Percentiles rank a stretch among this genome's conserved stretches.
Evolutionary conservation across 2,113 vertebrate species (phyloP).

Genomic region (Malurus cyaneus): DNA sequence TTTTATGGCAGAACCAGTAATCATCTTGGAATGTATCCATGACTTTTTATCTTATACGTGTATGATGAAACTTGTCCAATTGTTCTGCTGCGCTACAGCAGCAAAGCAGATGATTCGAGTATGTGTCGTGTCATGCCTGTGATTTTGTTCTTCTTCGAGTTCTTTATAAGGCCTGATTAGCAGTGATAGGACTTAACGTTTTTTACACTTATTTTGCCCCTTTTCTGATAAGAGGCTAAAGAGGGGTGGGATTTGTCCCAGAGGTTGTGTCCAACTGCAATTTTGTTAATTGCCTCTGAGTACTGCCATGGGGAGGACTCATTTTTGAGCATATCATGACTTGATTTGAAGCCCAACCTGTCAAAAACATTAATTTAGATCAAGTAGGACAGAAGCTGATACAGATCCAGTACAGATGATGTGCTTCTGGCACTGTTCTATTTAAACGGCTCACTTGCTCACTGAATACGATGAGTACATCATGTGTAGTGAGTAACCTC

Average conservation of each 20-base stretch:
- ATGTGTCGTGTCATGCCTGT: background rate
- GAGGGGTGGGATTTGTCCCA: background rate
- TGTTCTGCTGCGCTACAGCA: background rate
- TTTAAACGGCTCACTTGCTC: fast-evolving
- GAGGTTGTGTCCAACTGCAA: background rate
- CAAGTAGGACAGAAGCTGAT: background rate
- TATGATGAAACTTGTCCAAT: background rate
- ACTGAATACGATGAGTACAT: fast-evolving
- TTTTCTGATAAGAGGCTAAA: background rate
- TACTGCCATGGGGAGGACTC: background rate
- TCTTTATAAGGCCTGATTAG: background rate
- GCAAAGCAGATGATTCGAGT: background rate
- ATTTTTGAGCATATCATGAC: background rate
- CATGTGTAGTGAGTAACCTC: background rate
- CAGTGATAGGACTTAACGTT: background rate
- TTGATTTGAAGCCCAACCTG: background rate
- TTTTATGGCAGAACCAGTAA: background rate
- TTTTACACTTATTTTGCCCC: background rate
- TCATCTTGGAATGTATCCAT: background rate
- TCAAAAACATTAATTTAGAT: background rate
- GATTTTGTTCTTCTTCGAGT: background rate
- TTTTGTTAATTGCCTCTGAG: background rate
- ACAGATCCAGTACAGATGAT: background rate
- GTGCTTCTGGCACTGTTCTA: background rate
- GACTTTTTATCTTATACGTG: background rate